Percentiles rank a stretch among this genome's conserved stretches.
Evolutionary conservation across 1,140 invertebrate genomes (phyloP).

Genomic region (Dendroctonus ponderosae): DNA sequence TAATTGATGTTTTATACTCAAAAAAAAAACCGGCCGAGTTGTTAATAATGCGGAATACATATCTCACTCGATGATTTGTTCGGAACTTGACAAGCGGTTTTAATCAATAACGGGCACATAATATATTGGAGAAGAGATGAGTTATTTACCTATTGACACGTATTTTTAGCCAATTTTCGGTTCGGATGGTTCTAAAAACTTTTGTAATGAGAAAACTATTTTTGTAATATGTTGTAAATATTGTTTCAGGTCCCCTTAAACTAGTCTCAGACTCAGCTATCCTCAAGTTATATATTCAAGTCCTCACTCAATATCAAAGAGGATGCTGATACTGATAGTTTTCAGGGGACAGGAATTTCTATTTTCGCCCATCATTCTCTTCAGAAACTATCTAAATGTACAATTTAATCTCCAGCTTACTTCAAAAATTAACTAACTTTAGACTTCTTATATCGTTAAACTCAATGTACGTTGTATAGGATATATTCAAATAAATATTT

Average conservation of each 20-base stretch:
- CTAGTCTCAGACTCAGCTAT: too few species aligned
- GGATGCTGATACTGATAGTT: background rate
- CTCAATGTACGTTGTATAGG: conserved; percentile 12
- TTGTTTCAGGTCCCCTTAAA: background rate
- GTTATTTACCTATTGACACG: background rate
- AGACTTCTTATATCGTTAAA: background rate
- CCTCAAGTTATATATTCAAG: too few species aligned
- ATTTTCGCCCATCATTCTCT: background rate
- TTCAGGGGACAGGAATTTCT: background rate
- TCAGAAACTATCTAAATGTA: conserved; percentile 1
- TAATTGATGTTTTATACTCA: conserved; percentile 1
- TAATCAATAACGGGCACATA: background rate
- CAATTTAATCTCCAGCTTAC: background rate
- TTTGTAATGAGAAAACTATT: background rate
- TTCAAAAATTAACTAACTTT: too few species aligned
- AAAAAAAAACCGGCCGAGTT: conserved; percentile 7
- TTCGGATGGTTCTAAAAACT: conserved; percentile 4
- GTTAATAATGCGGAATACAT: conserved; percentile 31
- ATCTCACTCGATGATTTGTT: conserved; percentile 5
- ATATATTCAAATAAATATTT: conserved; percentile 32
- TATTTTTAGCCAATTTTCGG: background rate
- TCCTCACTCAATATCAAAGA: too few species aligned
- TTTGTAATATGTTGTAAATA: background rate
- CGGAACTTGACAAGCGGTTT: background rate
- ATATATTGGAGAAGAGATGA: background rate